A percentile compares a stretch with the other conserved stretches of the same genome.
Evolutionary conservation across 2,113 vertebrate species (phyloP).

Genomic region (Pelobates fuscus): DNA sequence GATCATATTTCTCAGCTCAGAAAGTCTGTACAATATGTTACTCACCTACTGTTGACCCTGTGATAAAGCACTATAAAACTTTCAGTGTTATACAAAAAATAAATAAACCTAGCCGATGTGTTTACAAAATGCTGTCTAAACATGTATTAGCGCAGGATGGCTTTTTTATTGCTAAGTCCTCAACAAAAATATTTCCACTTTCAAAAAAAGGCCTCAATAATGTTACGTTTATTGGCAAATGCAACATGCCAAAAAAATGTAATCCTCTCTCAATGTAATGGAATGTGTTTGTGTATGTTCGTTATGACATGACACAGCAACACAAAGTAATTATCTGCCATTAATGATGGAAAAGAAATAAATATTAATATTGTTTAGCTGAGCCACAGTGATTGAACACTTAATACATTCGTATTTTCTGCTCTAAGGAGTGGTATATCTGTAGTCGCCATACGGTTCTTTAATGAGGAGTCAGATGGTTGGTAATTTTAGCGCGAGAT

Average conservation of each 20-base stretch:
- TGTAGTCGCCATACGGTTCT: neutral
- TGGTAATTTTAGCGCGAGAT: neutral
- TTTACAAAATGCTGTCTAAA: conserved; percentile 30
- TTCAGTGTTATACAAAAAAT: neutral
- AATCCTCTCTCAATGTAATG: conserved; percentile 45
- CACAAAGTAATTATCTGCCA: conserved; percentile 39
- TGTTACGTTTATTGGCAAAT: conserved; percentile 35
- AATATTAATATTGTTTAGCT: conserved; percentile 43
- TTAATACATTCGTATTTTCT: conserved; percentile 12
- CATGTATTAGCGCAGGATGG: neutral
- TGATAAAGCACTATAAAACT: neutral
- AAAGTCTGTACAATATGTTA: neutral
- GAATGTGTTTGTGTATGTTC: conserved; percentile 50
- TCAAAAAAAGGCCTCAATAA: conserved; percentile 43
- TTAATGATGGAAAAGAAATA: conserved; percentile 41
- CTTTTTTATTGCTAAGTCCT: conserved; percentile 1
- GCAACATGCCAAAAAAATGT: conserved; percentile 23
- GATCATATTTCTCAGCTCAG: neutral
- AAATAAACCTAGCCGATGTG: neutral
- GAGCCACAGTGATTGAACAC: neutral
- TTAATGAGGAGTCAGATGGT: neutral
- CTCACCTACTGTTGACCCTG: neutral
- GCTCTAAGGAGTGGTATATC: neutral
- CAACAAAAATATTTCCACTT: conserved; percentile 15
- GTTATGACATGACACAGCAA: conserved; percentile 42